A percentile compares a stretch with the other conserved stretches of the same genome.
Conservation (phyloP, 2,113 vertebrate genomes). For the Anolis sagrei region DNA sequence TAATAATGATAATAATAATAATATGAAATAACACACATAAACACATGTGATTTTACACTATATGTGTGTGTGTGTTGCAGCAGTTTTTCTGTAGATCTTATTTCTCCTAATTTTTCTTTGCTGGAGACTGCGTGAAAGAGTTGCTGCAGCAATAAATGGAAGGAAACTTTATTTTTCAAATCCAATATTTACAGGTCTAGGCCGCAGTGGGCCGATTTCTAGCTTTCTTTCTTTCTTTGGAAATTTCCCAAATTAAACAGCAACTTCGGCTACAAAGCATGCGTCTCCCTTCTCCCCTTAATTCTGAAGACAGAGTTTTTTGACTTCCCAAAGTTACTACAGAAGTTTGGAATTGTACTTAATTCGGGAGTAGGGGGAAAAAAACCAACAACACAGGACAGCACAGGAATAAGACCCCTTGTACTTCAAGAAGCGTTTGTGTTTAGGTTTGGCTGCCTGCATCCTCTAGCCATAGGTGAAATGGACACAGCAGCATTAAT, state of each 20-base stretch:
- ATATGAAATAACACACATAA: neutral
- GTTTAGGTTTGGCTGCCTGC: too few relatives aligned
- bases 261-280: neutral
- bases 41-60: neutral
- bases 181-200: neutral
- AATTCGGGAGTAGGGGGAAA: too few relatives aligned
- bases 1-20: too few relatives aligned
- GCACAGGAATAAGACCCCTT: too few relatives aligned
- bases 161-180: neutral
- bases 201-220: neutral
- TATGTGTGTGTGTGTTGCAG: too few relatives aligned
- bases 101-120: rapidly evolving
- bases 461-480: too few relatives aligned
- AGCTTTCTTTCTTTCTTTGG: neutral
- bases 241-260: neutral
- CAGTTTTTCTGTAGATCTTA: neutral
- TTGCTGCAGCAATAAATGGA: neutral
- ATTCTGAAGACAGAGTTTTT: neutral
- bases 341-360: neutral
- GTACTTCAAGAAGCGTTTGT: too few relatives aligned
- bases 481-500: too few relatives aligned
- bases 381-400: too few relatives aligned
- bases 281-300: neutral
- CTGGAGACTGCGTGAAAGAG: neutral
- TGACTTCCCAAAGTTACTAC: too few relatives aligned